phyloP scores from a whole-genome alignment of 2,797 vertebrate genomes.

The Chanos chanos region DNA sequence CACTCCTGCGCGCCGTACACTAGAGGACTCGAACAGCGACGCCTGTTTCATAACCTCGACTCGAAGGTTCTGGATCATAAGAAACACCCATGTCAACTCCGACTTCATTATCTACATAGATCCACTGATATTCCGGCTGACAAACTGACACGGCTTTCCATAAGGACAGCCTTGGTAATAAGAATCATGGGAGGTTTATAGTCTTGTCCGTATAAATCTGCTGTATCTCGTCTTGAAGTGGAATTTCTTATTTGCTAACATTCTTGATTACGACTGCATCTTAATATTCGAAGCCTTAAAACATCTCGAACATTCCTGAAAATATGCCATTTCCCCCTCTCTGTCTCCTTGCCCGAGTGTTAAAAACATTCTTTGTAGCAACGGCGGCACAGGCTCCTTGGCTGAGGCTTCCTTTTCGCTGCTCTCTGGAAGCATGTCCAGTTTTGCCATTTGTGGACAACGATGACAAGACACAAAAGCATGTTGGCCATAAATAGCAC shows the following conservation, averaged over 20 bases:
- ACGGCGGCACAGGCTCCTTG: conserved; percentile 43
- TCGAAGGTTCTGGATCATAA: conserved; percentile 25
- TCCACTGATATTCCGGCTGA: not conserved
- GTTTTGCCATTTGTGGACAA: conserved; percentile 89
- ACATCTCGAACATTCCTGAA: conserved; percentile 2
- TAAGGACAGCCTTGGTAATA: no score
- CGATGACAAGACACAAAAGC: conserved; percentile 90
- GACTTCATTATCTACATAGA: not conserved
- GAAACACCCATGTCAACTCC: not conserved
- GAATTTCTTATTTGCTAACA: not conserved
- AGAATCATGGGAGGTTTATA: no score
- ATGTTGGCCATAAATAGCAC: conserved; percentile 92
- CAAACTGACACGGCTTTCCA: no score
- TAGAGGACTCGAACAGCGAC: not conserved
- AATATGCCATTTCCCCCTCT: conserved; percentile 12
- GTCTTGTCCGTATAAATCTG: no score
- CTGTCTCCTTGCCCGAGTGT: conserved; percentile 24
- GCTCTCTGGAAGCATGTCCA: conserved; percentile 78
- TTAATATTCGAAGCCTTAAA: no score
- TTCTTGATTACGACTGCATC: not conserved
- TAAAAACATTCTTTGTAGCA: conserved; percentile 29
- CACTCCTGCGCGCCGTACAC: not conserved
- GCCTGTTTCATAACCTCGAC: conserved; percentile 25
- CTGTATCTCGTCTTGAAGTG: no score
- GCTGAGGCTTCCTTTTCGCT: conserved; percentile 62